Percentiles rank a stretch among this genome's conserved stretches.
Conservation (phyloP, 2,113 vertebrate species). For the Bos javanicus region DNA sequence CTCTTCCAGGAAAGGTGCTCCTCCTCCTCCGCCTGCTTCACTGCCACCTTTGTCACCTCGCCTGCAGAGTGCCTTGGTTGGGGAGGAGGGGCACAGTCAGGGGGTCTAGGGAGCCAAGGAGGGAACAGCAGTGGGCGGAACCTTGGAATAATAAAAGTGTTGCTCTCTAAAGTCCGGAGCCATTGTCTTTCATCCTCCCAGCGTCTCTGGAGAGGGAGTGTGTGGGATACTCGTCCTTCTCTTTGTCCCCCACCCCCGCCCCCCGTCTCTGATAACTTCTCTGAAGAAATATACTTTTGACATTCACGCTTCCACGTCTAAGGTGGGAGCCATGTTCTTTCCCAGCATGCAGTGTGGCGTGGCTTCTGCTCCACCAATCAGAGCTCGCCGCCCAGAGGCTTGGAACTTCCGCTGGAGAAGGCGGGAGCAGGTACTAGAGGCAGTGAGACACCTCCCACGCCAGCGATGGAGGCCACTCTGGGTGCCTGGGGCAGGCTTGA, state of each 20-base stretch:
- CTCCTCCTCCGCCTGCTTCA: background rate
- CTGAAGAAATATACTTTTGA: background rate
- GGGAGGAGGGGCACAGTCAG: background rate
- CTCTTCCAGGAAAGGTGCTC: conserved; percentile 39
- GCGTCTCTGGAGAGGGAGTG: background rate
- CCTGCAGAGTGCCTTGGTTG: background rate
- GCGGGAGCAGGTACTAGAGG: accelerated
- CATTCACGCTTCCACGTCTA: accelerated
- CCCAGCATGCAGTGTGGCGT: background rate
- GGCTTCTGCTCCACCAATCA: background rate
- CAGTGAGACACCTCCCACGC: accelerated
- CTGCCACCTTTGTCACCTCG: background rate
- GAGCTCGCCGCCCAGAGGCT: accelerated
- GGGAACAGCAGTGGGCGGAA: accelerated
- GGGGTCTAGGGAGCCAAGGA: background rate
- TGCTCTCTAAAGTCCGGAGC: background rate
- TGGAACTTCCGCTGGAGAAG: accelerated
- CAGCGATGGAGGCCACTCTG: accelerated
- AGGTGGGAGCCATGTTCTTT: background rate
- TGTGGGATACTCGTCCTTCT: no score
- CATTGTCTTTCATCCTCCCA: background rate
- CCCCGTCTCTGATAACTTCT: background rate
- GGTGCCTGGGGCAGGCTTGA: background rate
- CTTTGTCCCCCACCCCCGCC: background rate
- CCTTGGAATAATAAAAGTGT: background rate